Evolutionary conservation across 1,140 invertebrate species (phyloP), one percentile per base, ranked within the genome.

Genomic region (Apocrypta bakeri): DNA sequence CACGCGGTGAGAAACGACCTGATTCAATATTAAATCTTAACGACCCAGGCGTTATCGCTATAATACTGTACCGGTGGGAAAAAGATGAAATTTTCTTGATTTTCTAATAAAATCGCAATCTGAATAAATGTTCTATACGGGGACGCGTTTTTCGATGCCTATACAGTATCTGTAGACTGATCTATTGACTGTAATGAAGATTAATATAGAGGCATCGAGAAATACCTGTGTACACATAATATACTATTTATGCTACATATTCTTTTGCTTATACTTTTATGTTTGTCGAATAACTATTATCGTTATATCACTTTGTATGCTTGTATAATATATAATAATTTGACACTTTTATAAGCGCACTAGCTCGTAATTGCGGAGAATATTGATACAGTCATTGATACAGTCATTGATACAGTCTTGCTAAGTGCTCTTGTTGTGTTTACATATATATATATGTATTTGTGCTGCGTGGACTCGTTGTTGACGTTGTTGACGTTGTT

Each of bases 351-450:
- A 56, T 56, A 17, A n/a, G 48, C 48, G 9, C 33, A 4, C 2
- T 56, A 56, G 21, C 11, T 48, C 4, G 11, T 48, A 1, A 14
- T 48, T 17, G n/a, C 48, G 17, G n/a, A 2, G 17, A n/a, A 21
- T 21, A 56, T 56, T 4, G 17, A 21, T 56, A 74, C 81, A 79
- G 76, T 83, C 76, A n/a, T n/a, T n/a, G n/a, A n/a, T n/a, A 56
- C 2, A 17, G 7, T 17, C 17, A 56, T 56, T 4, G 17, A 21
- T 56, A 74, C 81, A 79, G 76, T 83, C 76, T 79, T 83, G 31
- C 24, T 66, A 79, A 79, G 61, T 74, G 75, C 76, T 73, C 61
- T 31, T 73, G 14, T 69, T 14, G 12, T 56, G 21, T 56, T 21
- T 21, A 21, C 21, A 21, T 17, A 37, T 2, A 37, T 37, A 37